Percentiles rank a stretch among this genome's conserved stretches.
These are phyloP conservation scores for Botrylloides violaceus DNA, from an alignment of 23 tunicate species.

Conservation along the genomic window DNA sequence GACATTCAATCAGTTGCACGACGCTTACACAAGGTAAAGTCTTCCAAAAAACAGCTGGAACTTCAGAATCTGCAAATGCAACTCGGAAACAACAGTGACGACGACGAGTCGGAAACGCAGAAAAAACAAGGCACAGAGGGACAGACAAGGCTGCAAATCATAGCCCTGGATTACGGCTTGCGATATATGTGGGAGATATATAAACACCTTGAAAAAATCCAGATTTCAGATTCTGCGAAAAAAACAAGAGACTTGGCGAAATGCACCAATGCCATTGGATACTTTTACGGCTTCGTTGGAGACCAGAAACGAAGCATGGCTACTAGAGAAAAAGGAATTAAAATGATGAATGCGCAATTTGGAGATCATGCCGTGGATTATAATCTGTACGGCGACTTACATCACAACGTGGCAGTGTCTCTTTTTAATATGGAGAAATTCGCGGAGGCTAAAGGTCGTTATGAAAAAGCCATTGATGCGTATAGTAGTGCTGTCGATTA, in stretches of 20 bases:
- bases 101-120: too few relatives aligned
- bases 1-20: too few relatives aligned
- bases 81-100: too few relatives aligned
- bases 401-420: not conserved
- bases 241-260: not conserved
- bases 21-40: too few relatives aligned
- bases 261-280: not conserved
- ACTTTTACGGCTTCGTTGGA: not conserved
- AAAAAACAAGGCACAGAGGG: too few relatives aligned
- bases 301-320: not conserved
- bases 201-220: not conserved
- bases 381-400: not conserved
- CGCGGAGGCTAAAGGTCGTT: not conserved
- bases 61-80: too few relatives aligned
- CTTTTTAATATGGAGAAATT: not conserved
- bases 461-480: not conserved
- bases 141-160: not conserved
- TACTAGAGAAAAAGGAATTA: not conserved
- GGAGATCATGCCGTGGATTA: not conserved
- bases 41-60: too few relatives aligned
- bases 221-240: not conserved
- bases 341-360: not conserved
- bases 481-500: not conserved
- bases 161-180: not conserved
- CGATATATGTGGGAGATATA: not conserved